Conservation (phyloP, 2,797 vertebrate species). For the Gymnodraco acuticeps region DNA sequence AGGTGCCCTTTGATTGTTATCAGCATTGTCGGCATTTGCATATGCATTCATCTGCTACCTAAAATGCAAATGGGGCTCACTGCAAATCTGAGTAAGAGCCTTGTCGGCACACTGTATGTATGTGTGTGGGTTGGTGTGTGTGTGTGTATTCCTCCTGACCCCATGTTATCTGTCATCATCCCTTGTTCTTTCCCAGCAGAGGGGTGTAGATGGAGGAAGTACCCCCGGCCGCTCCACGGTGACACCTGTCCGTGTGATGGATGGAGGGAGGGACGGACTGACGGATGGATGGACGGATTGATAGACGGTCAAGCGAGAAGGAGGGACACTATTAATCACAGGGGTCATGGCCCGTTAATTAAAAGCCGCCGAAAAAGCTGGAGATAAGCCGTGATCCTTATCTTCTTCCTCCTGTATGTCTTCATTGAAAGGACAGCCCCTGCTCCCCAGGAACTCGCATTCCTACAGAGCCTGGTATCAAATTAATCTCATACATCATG, state of each 20-base stretch:
- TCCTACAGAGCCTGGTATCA: conserved; percentile 9
- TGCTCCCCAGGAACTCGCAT: conserved; percentile 3
- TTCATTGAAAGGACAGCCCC: conserved; percentile 2
- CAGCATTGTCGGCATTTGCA: conserved; percentile 90
- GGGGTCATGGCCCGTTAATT: conserved; percentile 77
- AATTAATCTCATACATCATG: conserved; percentile 12
- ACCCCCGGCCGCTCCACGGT: conserved; percentile 66
- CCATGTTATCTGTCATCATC: conserved; percentile 77
- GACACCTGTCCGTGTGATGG: conserved; percentile 79
- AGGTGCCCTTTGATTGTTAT: conserved; percentile 88
- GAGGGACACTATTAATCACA: conserved; percentile 71
- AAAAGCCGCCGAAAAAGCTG: conserved; percentile 49
- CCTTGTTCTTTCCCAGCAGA: conserved; percentile 69
- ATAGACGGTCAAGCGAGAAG: conserved; percentile 65
- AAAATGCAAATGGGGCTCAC: conserved; percentile 89
- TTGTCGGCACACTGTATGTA: conserved; percentile 65
- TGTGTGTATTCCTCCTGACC: conserved; percentile 73
- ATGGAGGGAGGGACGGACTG: conserved; percentile 65
- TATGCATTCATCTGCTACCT: conserved; percentile 87
- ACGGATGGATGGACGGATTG: conserved; percentile 69
- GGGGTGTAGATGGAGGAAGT: conserved; percentile 72
- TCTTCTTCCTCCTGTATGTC: conserved; percentile 44
- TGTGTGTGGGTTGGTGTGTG: background rate
- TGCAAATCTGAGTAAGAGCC: conserved; percentile 69
- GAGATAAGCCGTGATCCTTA: conserved; percentile 45